A percentile compares a stretch with the other conserved stretches of the same genome.
Conservation (phyloP, 2,888 invertebrate genomes). For the Ophion ellenae region DNA sequence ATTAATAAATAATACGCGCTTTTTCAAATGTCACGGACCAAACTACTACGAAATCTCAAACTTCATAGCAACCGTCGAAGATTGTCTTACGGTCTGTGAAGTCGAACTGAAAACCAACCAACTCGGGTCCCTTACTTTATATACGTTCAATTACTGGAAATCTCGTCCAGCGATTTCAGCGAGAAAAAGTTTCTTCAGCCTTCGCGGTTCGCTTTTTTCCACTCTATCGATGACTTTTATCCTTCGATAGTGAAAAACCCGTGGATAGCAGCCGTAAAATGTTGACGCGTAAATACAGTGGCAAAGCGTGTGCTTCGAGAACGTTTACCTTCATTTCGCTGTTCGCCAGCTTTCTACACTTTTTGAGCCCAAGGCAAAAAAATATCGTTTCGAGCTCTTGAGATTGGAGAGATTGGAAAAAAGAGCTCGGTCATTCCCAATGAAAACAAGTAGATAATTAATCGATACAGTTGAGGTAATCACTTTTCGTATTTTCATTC, state of each 20-base stretch:
- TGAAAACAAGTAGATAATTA: too few species aligned
- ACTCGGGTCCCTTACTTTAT: slow-evolving; percentile 58
- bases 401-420: not conserved
- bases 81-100: slow-evolving; percentile 34
- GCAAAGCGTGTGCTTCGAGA: not conserved
- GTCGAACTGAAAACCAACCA: slow-evolving; percentile 58
- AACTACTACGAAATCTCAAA: not conserved
- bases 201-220: slow-evolving; percentile 34
- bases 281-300: not conserved
- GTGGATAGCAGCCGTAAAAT: slow-evolving; percentile 19
- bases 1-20: not conserved
- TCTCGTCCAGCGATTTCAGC: slow-evolving; percentile 31
- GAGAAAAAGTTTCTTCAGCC: slow-evolving; percentile 64
- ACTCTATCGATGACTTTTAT: slow-evolving; percentile 16
- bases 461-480: too few species aligned
- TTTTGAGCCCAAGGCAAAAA: not conserved
- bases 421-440: too few species aligned
- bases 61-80: not conserved
- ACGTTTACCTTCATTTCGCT: not conserved
- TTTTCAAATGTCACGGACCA: too few species aligned
- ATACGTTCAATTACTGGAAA: slow-evolving; percentile 45
- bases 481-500: too few species aligned
- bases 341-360: not conserved
- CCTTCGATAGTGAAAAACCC: slow-evolving; percentile 29
- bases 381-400: not conserved